Conservation (phyloP, 1,140 invertebrate species). For the Marisa cornuarietis region DNA sequence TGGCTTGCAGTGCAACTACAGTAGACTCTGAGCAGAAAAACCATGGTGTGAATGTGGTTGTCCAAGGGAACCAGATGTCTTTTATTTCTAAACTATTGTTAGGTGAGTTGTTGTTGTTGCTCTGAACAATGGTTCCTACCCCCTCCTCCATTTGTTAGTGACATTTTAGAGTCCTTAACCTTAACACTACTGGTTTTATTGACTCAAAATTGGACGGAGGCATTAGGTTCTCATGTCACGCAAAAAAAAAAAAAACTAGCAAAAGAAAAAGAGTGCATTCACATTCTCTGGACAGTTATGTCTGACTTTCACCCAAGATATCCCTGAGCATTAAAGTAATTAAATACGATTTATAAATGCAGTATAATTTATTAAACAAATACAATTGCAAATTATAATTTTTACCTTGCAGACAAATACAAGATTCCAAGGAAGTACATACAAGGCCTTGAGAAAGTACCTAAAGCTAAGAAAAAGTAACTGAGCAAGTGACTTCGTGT, state of each 20-base stretch:
- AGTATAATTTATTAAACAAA: background rate
- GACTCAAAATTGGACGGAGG: too few species aligned
- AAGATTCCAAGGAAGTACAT: conserved; percentile 62
- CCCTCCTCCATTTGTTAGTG: too few species aligned
- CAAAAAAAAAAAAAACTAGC: background rate
- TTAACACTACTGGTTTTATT: too few species aligned
- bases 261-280: background rate
- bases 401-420: conserved; percentile 57
- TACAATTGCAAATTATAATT: background rate
- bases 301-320: background rate
- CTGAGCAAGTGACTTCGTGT: conserved; percentile 11
- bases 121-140: too few species aligned
- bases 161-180: too few species aligned
- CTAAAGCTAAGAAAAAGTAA: conserved; percentile 41
- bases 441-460: conserved; percentile 60
- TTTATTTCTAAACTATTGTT: conserved; percentile 79
- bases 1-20: conserved; percentile 86
- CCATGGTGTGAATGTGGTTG: conserved; percentile 81
- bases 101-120: conserved; percentile 63
- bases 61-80: conserved; percentile 90
- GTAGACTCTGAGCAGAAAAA: conserved; percentile 76
- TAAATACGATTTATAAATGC: too few species aligned
- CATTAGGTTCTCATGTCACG: background rate
- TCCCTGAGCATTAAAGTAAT: background rate
- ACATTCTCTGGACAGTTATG: background rate